Percentiles rank a stretch among this genome's conserved stretches.
These are phyloP conservation scores for Pimephales promelas DNA, from an alignment of 2,113 vertebrate genomes.

Conservation along the genomic window DNA sequence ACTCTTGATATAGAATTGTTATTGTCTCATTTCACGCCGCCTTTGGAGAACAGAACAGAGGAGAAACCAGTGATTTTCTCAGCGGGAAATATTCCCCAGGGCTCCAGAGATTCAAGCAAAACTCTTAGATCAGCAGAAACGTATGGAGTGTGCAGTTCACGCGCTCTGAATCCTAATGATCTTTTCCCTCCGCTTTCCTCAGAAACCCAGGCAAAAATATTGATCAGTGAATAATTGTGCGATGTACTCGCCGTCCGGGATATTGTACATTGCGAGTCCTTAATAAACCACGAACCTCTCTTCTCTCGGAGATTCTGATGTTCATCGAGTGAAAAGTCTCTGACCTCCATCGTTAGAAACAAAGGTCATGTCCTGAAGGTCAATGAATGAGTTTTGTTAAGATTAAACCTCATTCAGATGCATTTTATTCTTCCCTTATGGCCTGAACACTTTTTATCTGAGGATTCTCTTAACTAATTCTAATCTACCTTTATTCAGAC, in stretches of 20 bases:
- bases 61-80: constrained; percentile 21
- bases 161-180: constrained; percentile 26
- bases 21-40: not conserved
- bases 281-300: not conserved
- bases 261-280: not conserved
- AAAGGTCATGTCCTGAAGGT: constrained; percentile 38
- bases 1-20: not conserved
- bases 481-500: not conserved
- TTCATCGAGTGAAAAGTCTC: not conserved
- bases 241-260: too few relatives aligned
- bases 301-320: not conserved
- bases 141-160: not conserved
- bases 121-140: constrained; percentile 33
- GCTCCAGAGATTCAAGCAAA: constrained; percentile 16
- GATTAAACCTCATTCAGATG: not conserved
- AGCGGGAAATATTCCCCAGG: constrained; percentile 16
- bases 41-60: constrained; percentile 26
- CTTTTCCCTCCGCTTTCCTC: not conserved
- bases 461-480: not conserved
- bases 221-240: constrained; percentile 10
- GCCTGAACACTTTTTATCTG: not conserved
- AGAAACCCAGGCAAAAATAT: constrained; percentile 13
- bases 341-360: not conserved
- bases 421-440: not conserved
- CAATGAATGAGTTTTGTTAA: not conserved